Base-by-base conservation (phyloP, 2,888 invertebrate species). In the Acanthosoma haemorrhoidale region DNA sequence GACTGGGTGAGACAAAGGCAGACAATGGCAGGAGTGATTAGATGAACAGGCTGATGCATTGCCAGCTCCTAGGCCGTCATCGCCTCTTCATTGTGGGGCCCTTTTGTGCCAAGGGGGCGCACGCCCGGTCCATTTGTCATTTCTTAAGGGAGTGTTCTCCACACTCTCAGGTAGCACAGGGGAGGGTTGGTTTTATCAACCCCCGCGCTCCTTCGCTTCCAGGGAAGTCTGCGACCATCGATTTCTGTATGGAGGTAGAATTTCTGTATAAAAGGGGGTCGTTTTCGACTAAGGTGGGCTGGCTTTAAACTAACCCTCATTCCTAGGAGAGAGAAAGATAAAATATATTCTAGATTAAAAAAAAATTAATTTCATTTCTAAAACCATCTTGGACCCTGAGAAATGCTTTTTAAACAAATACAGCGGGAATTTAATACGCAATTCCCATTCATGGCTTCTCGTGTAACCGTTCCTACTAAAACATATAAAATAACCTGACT, bases 91-190 rank as follows among this genome's bases (percentile, higher is more conserved):
- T 51, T 51, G 51, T 51, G 25, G 16, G n/a, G 2, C n/a, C 25
- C 51, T 51, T 51, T 51, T 51, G 51, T 51, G 51, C 51, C 8
- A 13, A 4, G 25, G 5, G 13, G n/a, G n/a, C n/a, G n/a, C n/a
- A n/a, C n/a, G 25, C 51, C 51, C 51, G 25, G n/a, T 51, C 51
- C 51, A 51, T 51, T 51, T 51, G 51, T 51, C 51, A 51, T 51
- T 51, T 51, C 51, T 51, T 51, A 51, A 51, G 25, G 25, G 51
- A 51, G 25, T 51, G 51, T 25, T 51, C 51, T 51, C 51, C 51
- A 25, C 51, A 51, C 51, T 51, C 51, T 51, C 51, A 51, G 51
- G 51, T 51, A 51, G 51, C 29, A n/a, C 51, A 21, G 25, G 51
- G 6, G 51, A 25, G 51, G 21, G 43, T n/a, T n/a, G n/a, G n/a